phyloP scores from a whole-genome alignment of 2,113 vertebrate species.

The Lampris megalopsis region DNA sequence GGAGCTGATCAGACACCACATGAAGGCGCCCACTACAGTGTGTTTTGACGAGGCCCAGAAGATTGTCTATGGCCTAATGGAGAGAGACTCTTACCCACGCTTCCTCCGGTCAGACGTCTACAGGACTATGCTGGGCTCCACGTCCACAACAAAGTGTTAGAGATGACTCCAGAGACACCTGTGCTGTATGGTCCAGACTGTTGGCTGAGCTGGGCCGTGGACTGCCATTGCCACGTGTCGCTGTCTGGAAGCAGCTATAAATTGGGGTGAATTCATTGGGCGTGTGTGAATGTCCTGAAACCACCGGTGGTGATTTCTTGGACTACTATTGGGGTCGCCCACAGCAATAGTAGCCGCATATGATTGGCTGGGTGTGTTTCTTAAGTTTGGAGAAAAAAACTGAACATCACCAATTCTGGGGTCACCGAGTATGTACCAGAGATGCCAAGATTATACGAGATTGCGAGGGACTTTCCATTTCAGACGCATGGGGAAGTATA shows the following conservation, averaged over 20 bases:
- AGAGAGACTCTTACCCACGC: constrained; percentile 89
- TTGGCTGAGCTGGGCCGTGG: not conserved
- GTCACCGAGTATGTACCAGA: constrained; percentile 35
- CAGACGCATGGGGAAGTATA: constrained; percentile 34
- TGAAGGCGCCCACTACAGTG: constrained; percentile 78
- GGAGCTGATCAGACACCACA: constrained; percentile 80
- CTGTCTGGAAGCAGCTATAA: constrained; percentile 11
- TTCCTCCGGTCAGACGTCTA: constrained; percentile 91
- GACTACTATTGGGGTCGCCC: too few relatives aligned
- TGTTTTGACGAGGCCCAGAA: constrained; percentile 89
- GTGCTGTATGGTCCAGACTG: not conserved
- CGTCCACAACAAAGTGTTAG: constrained; percentile 71
- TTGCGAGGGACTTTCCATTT: constrained; percentile 60
- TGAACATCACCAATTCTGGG: not conserved
- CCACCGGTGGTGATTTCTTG: not conserved
- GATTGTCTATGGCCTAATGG: constrained; percentile 88
- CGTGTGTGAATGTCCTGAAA: constrained; percentile 11
- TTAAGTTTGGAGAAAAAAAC: not conserved
- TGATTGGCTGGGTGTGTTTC: not conserved
- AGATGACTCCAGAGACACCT: not conserved
- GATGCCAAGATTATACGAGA: constrained; percentile 7
- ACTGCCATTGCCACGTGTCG: not conserved
- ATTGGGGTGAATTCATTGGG: not conserved
- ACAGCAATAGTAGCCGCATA: not conserved
- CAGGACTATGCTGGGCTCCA: constrained; percentile 84